phyloP scores from a whole-genome alignment of 1,140 invertebrate species.

The Teleopsis dalmanni region DNA sequence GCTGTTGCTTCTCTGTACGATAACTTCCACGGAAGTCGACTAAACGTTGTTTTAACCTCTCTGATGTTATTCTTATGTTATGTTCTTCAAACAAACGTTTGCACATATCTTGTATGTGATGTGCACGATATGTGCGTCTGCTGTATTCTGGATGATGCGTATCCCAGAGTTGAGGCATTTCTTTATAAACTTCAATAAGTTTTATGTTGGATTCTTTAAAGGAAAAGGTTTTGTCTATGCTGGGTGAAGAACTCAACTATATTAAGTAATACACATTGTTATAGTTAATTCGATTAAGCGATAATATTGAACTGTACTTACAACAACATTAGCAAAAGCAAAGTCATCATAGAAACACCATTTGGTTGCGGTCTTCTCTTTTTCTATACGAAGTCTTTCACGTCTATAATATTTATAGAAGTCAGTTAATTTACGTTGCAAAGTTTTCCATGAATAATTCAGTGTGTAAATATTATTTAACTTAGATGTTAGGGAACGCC shows the following conservation, averaged over 20 bases:
- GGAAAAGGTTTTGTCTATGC: too few relatives aligned
- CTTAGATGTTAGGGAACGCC: constrained; percentile 23
- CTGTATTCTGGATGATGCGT: constrained; percentile 32
- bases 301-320: constrained; percentile 12
- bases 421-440: constrained; percentile 34
- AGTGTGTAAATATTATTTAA: constrained; percentile 12
- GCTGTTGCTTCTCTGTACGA: constrained; percentile 26
- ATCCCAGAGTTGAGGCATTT: constrained; percentile 30
- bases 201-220: constrained; percentile 20
- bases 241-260: background rate
- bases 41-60: constrained; percentile 27
- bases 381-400: constrained; percentile 15
- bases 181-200: constrained; percentile 31
- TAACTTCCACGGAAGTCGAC: constrained; percentile 34
- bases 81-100: constrained; percentile 23
- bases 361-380: constrained; percentile 5
- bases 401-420: constrained; percentile 31
- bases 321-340: constrained; percentile 28
- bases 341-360: constrained; percentile 33
- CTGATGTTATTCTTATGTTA: constrained; percentile 28
- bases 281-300: background rate
- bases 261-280: background rate
- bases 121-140: constrained; percentile 23
- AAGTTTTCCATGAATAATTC: constrained; percentile 21
- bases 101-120: constrained; percentile 27